Evolutionary conservation across 2,888 invertebrate genomes (phyloP), one percentile per base, ranked within the genome.

Genomic region (Eupithecia vulgata): DNA sequence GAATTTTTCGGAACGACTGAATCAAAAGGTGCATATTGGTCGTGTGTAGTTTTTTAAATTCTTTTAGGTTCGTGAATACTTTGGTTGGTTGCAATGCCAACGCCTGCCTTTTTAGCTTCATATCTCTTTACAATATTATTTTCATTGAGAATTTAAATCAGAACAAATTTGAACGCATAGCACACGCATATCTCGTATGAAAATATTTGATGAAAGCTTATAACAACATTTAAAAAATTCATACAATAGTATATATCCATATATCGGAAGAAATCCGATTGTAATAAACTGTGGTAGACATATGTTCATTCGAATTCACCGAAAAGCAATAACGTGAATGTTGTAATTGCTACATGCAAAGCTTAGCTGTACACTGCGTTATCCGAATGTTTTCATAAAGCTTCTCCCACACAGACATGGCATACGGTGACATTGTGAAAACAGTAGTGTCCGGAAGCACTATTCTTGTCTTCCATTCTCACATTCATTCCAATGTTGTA

Each of bases 261-360:
- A 59, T 37, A 52, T 52, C 21, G 48, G 48, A 52, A 52, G 48
- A 59, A 71, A 68, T 59, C 21, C 68, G 48, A 68, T 74, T 74
- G 71, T 59, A 68, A 48, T 67, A 64, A 21, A 61, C 48, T 42
- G 64, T 48, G 8, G 17, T 61, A 8, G 61, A 61, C 61, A 34
- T 34, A 61, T 61, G 59, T 34, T 34, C 61, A 8, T 8, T 61
- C 30, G 17, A 17, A 34, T 61, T 17, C 34, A 17, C 57, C 8
- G 34, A 61, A 34, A 30, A 34, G 61, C 15, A 30, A 34, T 61
- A 61, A 61, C 25, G 57, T 61, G 17, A 34, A 59, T 59, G 13
- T 59, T 59, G 59, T 8, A 30, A 21, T 25, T 30, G 30, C 30
- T 30, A 30, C 57, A 5, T 10, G 30, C 30, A 59, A 59, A 52